Conservation (phyloP, 2,888 invertebrate genomes). For the Leptothorax acervorum region DNA sequence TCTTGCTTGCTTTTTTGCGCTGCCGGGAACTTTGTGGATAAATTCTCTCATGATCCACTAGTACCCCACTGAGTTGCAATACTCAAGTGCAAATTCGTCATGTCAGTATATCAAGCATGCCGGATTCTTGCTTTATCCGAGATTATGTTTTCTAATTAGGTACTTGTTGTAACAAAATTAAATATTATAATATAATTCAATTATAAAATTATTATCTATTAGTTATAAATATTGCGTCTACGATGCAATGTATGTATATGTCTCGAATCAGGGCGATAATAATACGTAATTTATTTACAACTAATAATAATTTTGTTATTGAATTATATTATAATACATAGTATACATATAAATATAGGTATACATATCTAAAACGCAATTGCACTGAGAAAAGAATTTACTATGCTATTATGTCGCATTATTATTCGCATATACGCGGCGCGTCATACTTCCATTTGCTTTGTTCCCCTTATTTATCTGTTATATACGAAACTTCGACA, state of each 20-base stretch:
- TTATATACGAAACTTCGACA: constrained; percentile 26
- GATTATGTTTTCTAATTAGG: background rate
- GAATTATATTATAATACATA: too few species aligned
- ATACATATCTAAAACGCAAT: background rate
- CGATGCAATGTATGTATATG: too few species aligned
- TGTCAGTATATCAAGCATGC: background rate
- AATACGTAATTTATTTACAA: too few species aligned
- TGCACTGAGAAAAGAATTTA: constrained; percentile 11
- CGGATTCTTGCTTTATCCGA: background rate
- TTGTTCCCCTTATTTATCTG: constrained; percentile 41
- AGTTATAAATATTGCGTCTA: too few species aligned
- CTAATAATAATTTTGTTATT: too few species aligned
- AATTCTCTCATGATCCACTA: constrained; percentile 25
- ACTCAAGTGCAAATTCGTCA: background rate
- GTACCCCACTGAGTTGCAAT: background rate
- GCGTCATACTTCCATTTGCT: constrained; percentile 24
- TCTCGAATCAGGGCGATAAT: too few species aligned
- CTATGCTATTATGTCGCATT: constrained; percentile 15
- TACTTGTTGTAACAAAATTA: background rate
- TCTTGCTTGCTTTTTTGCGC: constrained; percentile 24
- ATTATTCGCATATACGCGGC: constrained; percentile 3
- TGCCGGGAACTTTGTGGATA: constrained; percentile 37
- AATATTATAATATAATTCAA: background rate
- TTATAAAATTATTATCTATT: background rate
- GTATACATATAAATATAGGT: background rate